These are phyloP conservation scores for Drosophila triauraria DNA, from an alignment of 1,140 invertebrate genomes.

Conservation along the genomic window DNA sequence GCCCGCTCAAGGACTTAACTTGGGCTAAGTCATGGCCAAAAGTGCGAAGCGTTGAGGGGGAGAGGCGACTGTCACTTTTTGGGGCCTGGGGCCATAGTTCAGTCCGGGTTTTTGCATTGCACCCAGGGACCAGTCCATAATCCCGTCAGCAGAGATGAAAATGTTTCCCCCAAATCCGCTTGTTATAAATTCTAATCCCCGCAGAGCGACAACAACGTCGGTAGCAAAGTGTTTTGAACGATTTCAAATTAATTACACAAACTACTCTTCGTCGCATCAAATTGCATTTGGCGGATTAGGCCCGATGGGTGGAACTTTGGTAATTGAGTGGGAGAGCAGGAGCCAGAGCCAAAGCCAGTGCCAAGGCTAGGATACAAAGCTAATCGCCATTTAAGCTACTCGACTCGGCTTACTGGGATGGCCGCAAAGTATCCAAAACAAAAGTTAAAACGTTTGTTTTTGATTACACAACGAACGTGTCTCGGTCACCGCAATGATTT, in stretches of 20 bases:
- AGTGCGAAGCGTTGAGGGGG: background rate
- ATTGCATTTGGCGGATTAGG: slow-evolving; percentile 49
- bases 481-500: slow-evolving; percentile 21
- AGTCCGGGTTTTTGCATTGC: slow-evolving; percentile 6
- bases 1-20: slow-evolving; percentile 68
- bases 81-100: slow-evolving; percentile 23
- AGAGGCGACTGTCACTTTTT: slow-evolving; percentile 18
- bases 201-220: slow-evolving; percentile 20
- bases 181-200: slow-evolving; percentile 61
- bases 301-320: slow-evolving; percentile 27
- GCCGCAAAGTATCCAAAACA: slow-evolving; percentile 44
- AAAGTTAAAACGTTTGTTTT: slow-evolving; percentile 52
- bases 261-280: slow-evolving; percentile 29
- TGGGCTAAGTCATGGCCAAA: slow-evolving; percentile 32
- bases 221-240: slow-evolving; percentile 20
- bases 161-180: slow-evolving; percentile 55
- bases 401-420: slow-evolving; percentile 17
- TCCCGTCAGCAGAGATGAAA: slow-evolving; percentile 8
- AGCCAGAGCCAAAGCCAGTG: background rate
- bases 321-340: slow-evolving; percentile 41
- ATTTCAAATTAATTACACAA: slow-evolving; percentile 70
- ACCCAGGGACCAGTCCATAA: slow-evolving; percentile 10
- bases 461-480: slow-evolving; percentile 31
- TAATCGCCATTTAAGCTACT: slow-evolving; percentile 47
- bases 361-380: slow-evolving; percentile 24